These are phyloP conservation scores for Blastobasis lacticolella DNA, from an alignment of 2,888 invertebrate genomes.

Conservation along the genomic window DNA sequence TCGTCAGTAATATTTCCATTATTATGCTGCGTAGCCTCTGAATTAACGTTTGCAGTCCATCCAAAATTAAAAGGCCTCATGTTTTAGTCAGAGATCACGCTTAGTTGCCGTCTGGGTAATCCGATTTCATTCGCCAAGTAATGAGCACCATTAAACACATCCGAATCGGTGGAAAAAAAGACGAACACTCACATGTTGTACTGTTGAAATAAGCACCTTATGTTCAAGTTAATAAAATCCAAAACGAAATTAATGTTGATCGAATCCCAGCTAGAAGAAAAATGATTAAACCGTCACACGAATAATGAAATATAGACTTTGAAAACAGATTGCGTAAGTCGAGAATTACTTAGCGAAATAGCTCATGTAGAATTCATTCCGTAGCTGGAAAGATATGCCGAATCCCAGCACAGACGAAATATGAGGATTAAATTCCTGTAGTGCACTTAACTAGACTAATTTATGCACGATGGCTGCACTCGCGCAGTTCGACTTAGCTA, in stretches of 20 bases:
- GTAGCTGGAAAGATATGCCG: conserved; percentile 66
- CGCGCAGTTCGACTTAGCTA: conserved; percentile 42
- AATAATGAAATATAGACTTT: too few species aligned
- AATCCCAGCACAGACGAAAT: conserved; percentile 66
- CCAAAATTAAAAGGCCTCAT: conserved; percentile 42
- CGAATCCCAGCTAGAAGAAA: too few species aligned
- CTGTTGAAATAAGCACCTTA: conserved; percentile 24
- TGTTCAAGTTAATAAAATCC: too few species aligned
- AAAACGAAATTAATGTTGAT: too few species aligned
- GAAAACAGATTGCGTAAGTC: conserved; percentile 19
- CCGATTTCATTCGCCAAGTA: conserved; percentile 62
- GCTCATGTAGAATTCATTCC: conserved; percentile 46
- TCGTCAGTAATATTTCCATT: too few species aligned
- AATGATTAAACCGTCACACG: too few species aligned
- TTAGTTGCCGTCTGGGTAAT: conserved; percentile 49
- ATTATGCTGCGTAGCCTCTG: not conserved
- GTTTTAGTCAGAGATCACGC: conserved; percentile 50
- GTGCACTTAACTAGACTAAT: conserved; percentile 72
- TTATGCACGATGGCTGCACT: conserved; percentile 54
- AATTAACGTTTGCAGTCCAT: conserved; percentile 19
- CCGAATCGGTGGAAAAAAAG: not conserved
- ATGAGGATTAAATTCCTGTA: conserved; percentile 73
- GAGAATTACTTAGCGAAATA: not conserved
- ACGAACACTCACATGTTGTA: conserved; percentile 8
- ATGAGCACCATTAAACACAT: conserved; percentile 59